Base-by-base conservation (phyloP, 2,888 invertebrate species). In the Oscheius sp. region DNA sequence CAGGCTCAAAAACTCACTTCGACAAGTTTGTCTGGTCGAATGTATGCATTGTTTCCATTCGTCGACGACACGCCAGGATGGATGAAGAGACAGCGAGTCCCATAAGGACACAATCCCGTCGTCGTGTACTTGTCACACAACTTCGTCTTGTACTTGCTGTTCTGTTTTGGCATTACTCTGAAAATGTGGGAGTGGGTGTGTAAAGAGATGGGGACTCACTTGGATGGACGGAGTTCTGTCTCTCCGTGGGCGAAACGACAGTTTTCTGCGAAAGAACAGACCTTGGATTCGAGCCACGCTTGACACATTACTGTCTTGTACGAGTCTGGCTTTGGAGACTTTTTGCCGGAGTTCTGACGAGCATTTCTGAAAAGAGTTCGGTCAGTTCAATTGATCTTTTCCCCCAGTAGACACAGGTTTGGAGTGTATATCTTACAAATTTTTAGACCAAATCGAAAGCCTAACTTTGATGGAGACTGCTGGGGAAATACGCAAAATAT, bases 231-330 rank as follows among this genome's bases (percentile, higher is more conserved):
- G 13, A 87, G 76, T 72, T 87, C 87, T 11, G 80, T 75, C 62
- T 87, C 87, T 62, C 87, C 87, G 70, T 87, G 87, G 5, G 87
- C 87, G 68, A 87, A 87, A 48, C 84, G 76, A 70, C 87, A 87
- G 59, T 87, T 87, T 71, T 87, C 86, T 11, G 83, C 86, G 65
- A 87, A 87, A 5, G 80, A 73, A 78, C 87, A 87, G 13, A 77
- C 79, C 48, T 78, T 79, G 21, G 84, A 81, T 71, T 87, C 87
- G 10, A 86, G 78, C 86, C 86, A 88, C 5, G 87, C 86, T 73
- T 82, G 87, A 71, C 88, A 88, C 81, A 88, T 88, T 7, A 88
- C 88, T 5, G 88, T 88, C 75, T 88, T 88, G 83, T 85, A 88
- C 7, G 87, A 84, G 50, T 88, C 88, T 4, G 86, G 87, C 55